Base-by-base conservation (phyloP, 2,113 vertebrate species). In the Typhlomys cinereus region DNA sequence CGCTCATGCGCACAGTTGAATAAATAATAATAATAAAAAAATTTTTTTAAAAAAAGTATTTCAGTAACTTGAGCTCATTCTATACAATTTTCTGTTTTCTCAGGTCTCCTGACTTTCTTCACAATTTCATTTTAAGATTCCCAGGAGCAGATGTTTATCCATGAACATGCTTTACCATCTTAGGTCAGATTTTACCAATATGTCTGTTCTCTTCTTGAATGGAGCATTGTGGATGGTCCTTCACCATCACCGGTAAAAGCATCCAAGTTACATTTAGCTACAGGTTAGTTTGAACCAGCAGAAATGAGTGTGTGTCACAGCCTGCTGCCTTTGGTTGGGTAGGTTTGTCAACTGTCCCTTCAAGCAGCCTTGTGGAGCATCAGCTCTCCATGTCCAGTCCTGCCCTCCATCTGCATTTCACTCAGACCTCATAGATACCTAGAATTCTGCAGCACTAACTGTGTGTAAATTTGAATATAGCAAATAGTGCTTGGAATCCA, bases 381-480 rank as follows among this genome's bases (percentile, higher is more conserved):
- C 52, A 31, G 8, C 83, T 91, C 66, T 87, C 71, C 41, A 86
- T 50, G 85, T 54, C 50, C 36, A 39, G 78, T 67, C 48, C 44
- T 67, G 12, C 50, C 10, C 15, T 36, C 54, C 46, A 52, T 64
- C 34, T 48, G 66, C 4, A 13, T 64, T 81, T 27, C 4, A 89
- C 59, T 70, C 48, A 87, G 59, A 25, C 66, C 31, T 85, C 85
- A 70, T 39, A 62, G 59, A 34, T 25, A 61, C 74, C 69, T 44
- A 84, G 70, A 89, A 83, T 61, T 79, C 52, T 85, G 46, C 74
- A 75, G 78, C 90, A 88, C 59, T 93, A 96, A 95, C 23, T 70
- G 59, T 21, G 27, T 27, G 4, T 62, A 52, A 50, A 82, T 71
- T 80, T 61, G 54, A 66, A 61, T 89, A 64, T 57, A 86, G 59